Evolutionary conservation across 2,797 vertebrate species (phyloP).

Genomic region (Halcyon smyrnensis): DNA sequence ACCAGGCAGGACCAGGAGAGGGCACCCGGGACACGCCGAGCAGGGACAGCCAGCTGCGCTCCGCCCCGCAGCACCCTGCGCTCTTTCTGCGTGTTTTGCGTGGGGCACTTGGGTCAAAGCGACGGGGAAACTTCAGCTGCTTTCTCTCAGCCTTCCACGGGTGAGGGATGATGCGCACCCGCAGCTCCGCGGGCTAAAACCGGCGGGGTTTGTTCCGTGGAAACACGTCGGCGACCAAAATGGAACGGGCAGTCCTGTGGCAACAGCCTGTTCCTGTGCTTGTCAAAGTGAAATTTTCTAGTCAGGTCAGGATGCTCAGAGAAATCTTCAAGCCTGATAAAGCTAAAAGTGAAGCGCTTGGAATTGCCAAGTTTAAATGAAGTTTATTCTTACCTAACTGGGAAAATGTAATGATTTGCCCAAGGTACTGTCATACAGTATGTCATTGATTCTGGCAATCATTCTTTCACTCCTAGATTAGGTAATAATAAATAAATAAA

Average conservation of each 20-base stretch:
- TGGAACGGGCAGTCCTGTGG: fast-evolving
- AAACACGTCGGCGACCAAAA: fast-evolving
- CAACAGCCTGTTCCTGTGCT: fast-evolving
- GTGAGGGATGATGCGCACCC: fast-evolving
- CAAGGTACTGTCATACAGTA: fast-evolving
- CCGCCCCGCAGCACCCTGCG: fast-evolving
- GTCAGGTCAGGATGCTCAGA: fast-evolving
- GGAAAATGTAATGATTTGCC: not conserved
- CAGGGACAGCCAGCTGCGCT: too few species aligned
- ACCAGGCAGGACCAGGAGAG: not conserved
- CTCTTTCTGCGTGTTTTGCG: fast-evolving
- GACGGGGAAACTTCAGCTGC: fast-evolving
- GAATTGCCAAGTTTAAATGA: not conserved
- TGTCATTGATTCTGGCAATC: fast-evolving
- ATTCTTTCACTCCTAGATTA: not conserved
- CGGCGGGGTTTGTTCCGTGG: fast-evolving
- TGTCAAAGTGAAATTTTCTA: not conserved
- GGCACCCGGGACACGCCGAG: not conserved
- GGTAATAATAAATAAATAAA: not conserved
- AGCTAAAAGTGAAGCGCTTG: not conserved
- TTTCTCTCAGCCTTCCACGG: not conserved
- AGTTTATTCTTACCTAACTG: fast-evolving
- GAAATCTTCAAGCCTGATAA: not conserved
- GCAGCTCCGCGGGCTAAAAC: fast-evolving
- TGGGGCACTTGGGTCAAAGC: fast-evolving